Evolutionary conservation across 2,113 vertebrate species (phyloP).

Genomic region (Sceloporus undulatus): DNA sequence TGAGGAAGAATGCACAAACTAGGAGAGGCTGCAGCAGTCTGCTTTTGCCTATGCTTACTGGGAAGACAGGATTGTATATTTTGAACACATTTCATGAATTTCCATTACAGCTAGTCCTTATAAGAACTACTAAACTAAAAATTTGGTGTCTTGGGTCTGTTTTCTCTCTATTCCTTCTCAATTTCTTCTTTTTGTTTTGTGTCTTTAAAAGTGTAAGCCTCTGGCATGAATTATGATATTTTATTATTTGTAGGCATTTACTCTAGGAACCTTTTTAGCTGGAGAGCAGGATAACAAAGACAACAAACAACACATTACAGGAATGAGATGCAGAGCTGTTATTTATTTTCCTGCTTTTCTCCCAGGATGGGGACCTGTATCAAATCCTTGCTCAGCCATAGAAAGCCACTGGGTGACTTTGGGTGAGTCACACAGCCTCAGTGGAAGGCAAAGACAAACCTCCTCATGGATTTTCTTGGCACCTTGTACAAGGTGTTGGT

Average conservation of each 20-base stretch:
- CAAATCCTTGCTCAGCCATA: neutral
- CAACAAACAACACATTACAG: too few species aligned
- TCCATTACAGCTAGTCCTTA: too few species aligned
- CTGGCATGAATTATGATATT: neutral
- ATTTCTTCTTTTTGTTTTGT: neutral
- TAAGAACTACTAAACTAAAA: too few species aligned
- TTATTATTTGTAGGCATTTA: neutral
- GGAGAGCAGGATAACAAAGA: neutral
- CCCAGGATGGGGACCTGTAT: neutral
- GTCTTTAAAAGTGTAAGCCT: neutral
- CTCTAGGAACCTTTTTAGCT: neutral
- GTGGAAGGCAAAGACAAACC: too few species aligned
- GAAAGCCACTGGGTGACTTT: neutral
- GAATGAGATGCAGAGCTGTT: neutral
- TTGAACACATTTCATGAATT: too few species aligned
- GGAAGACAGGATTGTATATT: neutral
- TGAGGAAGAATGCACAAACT: too few species aligned
- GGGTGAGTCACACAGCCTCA: too few species aligned
- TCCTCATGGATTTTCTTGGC: too few species aligned
- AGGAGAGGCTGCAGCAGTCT: too few species aligned
- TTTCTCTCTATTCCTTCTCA: neutral
- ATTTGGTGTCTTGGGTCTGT: neutral
- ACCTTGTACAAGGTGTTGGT: too few species aligned
- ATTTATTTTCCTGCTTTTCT: neutral
- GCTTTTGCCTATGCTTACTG: too few species aligned